Evolutionary conservation across 1,140 invertebrate species (phyloP).

Genomic region (Trinorchestia longiramus): DNA sequence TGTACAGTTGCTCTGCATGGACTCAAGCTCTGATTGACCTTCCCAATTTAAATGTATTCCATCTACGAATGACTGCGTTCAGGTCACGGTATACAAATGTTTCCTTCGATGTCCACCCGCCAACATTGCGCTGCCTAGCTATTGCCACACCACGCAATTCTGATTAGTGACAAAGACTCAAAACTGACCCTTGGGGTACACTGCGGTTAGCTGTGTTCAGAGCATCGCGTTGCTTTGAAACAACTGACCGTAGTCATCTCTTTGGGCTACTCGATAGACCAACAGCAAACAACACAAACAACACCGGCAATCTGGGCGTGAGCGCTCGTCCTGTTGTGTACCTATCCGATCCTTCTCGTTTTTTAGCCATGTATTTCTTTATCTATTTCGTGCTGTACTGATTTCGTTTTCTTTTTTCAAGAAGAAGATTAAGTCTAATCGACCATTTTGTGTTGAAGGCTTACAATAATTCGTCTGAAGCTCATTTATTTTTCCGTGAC

Average conservation of each 20-base stretch:
- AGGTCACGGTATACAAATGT: slow-evolving; percentile 44
- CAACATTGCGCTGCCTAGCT: not conserved
- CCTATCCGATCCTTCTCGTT: not conserved
- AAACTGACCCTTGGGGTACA: not conserved
- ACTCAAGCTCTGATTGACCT: slow-evolving; percentile 46
- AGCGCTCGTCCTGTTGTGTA: slow-evolving; percentile 27
- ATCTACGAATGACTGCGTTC: slow-evolving; percentile 7
- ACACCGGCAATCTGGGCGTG: slow-evolving; percentile 23
- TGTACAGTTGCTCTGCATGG: slow-evolving; percentile 41
- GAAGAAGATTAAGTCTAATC: not conserved
- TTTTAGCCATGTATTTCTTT: not conserved
- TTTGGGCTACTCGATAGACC: not conserved
- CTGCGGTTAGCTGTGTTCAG: slow-evolving; percentile 43
- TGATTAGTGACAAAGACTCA: not conserved
- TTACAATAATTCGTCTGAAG: no score
- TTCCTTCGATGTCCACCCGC: slow-evolving; percentile 4
- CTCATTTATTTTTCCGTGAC: no score
- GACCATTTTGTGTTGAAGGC: not conserved
- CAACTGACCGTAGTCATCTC: not conserved
- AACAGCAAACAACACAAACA: slow-evolving; percentile 36
- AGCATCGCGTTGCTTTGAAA: slow-evolving; percentile 31
- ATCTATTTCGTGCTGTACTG: not conserved
- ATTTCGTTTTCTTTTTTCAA: not conserved
- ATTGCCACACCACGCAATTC: slow-evolving; percentile 11
- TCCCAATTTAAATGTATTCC: slow-evolving; percentile 37